Conservation (phyloP, 2,797 vertebrate species). For the Rhinella marina region DNA sequence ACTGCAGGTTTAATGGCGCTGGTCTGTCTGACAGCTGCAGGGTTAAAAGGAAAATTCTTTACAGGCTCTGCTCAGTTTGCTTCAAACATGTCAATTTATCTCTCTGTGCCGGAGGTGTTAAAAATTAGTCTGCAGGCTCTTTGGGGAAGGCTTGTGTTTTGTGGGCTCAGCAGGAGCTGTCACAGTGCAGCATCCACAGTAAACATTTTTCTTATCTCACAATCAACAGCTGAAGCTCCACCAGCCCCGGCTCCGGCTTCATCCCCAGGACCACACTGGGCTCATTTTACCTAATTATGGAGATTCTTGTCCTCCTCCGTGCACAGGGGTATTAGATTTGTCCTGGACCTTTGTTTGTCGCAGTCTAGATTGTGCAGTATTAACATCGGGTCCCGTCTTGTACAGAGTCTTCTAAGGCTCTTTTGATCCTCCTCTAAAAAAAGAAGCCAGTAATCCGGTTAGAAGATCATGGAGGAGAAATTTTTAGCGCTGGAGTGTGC, state of each 20-base stretch:
- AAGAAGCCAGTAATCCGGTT: conserved; percentile 43
- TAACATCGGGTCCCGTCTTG: conserved; percentile 18
- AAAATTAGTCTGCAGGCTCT: conserved; percentile 45
- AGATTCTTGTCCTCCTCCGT: background rate
- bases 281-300: conserved; percentile 20
- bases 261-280: background rate
- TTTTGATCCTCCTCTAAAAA: conserved; percentile 34
- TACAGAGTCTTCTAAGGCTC: conserved; percentile 15
- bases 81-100: conserved; percentile 51
- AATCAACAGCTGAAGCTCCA: conserved; percentile 11
- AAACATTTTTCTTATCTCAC: conserved; percentile 47
- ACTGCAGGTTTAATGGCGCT: background rate
- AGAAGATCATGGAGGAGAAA: conserved; percentile 42
- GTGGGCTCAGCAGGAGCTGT: conserved; percentile 46
- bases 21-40: conserved; percentile 23
- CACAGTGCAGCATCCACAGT: conserved; percentile 29
- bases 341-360: background rate
- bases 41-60: conserved; percentile 17
- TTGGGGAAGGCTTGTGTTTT: conserved; percentile 34
- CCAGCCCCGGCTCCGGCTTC: background rate
- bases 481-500: conserved; percentile 14
- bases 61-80: conserved; percentile 37
- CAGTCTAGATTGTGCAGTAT: conserved; percentile 2
- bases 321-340: background rate
- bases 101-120: conserved; percentile 43